phyloP scores from a whole-genome alignment of 2,797 vertebrate genomes.

The Gobionotothen gibberifrons region DNA sequence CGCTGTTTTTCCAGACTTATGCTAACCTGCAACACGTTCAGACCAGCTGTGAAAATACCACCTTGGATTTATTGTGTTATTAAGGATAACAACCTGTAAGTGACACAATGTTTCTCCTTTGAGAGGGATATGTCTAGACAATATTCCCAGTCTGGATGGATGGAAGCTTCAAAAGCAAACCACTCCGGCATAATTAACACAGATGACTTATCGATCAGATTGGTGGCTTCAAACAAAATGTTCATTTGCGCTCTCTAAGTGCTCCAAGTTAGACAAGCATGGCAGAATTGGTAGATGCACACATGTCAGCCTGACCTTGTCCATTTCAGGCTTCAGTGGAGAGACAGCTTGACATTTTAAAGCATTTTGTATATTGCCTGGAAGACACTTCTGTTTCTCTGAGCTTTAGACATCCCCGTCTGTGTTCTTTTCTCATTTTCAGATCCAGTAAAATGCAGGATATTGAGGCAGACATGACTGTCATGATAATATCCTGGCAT shows the following conservation, averaged over 20 bases:
- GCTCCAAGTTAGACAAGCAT: constrained; percentile 24
- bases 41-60: constrained; percentile 72
- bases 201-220: constrained; percentile 41
- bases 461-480: constrained; percentile 1
- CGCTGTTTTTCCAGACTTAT: constrained; percentile 45
- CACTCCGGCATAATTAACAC: constrained; percentile 14
- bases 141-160: constrained; percentile 5
- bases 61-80: constrained; percentile 63
- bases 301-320: constrained; percentile 53
- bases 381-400: not conserved
- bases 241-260: constrained; percentile 34
- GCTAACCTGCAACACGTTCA: constrained; percentile 53
- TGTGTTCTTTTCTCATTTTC: not conserved
- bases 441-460: constrained; percentile 1
- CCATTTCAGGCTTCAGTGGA: constrained; percentile 35
- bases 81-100: constrained; percentile 39
- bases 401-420: not conserved
- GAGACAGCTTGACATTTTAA: constrained; percentile 11
- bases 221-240: constrained; percentile 29
- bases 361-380: not conserved
- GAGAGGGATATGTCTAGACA: constrained; percentile 24
- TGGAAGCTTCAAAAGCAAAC: constrained; percentile 27
- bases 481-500: constrained; percentile 17
- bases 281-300: constrained; percentile 13
- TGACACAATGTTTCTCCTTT: constrained; percentile 23